Conservation (phyloP, 2,888 invertebrate genomes). For the Patella ulyssiponensis region DNA sequence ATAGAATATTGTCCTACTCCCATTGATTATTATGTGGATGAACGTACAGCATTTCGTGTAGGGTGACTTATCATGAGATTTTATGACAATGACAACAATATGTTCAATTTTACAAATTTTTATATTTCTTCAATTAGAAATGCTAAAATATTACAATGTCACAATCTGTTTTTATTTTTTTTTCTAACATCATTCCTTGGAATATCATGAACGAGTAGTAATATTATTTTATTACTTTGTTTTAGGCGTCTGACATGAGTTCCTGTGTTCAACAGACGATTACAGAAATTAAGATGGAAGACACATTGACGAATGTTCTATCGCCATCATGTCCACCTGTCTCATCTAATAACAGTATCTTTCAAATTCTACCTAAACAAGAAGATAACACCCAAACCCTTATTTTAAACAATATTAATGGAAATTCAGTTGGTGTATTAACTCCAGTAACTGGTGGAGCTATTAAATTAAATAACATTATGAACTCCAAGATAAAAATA, state of each 20-base stretch:
- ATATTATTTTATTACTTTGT: not conserved
- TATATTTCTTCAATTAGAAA: too few species aligned
- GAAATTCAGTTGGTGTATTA: not conserved
- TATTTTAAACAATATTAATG: slow-evolving; percentile 12
- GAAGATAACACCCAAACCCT: slow-evolving; percentile 1
- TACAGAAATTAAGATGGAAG: not conserved
- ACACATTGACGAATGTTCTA: not conserved
- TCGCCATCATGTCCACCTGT: slow-evolving; percentile 3
- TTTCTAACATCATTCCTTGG: too few species aligned
- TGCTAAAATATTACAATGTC: too few species aligned
- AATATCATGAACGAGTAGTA: too few species aligned
- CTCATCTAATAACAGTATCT: not conserved
- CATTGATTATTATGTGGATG: too few species aligned
- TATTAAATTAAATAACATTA: slow-evolving; percentile 48
- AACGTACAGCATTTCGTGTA: too few species aligned
- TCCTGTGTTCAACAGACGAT: not conserved
- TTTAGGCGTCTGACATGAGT: not conserved
- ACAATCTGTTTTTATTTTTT: too few species aligned
- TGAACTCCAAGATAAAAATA: slow-evolving; percentile 65
- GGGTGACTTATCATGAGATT: too few species aligned
- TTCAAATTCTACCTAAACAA: slow-evolving; percentile 12
- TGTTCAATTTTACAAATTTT: too few species aligned
- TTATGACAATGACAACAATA: too few species aligned
- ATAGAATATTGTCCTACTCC: too few species aligned
- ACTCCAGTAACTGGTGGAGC: slow-evolving; percentile 24